Conservation (phyloP, 2,888 invertebrate species). For the Harmothoe impar region DNA sequence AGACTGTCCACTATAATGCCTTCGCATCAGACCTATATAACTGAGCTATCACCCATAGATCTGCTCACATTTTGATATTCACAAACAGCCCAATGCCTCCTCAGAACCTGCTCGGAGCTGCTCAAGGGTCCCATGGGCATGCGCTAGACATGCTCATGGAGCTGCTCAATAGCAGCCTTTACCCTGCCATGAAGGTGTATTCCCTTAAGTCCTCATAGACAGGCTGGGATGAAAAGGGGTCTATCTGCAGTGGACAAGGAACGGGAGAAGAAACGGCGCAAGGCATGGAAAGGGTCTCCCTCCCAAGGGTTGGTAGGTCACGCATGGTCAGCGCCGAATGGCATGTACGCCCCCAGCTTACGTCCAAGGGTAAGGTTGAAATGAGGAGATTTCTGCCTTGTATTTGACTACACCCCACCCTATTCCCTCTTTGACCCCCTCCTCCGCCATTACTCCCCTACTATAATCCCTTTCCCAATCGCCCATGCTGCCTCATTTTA, state of each 20-base stretch:
- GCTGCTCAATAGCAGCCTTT: background rate
- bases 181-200: background rate
- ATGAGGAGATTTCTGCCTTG: conserved; percentile 1
- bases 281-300: background rate
- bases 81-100: background rate
- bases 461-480: background rate
- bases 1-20: background rate
- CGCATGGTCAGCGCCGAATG: background rate
- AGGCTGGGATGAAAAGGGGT: background rate
- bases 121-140: background rate
- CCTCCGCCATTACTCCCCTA: background rate
- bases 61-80: background rate
- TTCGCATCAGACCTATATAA: background rate
- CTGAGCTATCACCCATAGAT: too few relatives aligned
- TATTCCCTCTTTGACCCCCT: background rate
- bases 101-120: background rate
- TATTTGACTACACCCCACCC: background rate
- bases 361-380: background rate
- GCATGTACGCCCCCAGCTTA: background rate
- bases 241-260: background rate
- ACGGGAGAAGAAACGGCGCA: background rate
- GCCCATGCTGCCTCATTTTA: background rate
- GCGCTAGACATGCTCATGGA: background rate
- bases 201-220: background rate
- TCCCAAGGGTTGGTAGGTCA: background rate